A percentile compares a stretch with the other conserved stretches of the same genome.
Conservation (phyloP, 2,113 vertebrate species). For the Phrynosoma blainvillii region DNA sequence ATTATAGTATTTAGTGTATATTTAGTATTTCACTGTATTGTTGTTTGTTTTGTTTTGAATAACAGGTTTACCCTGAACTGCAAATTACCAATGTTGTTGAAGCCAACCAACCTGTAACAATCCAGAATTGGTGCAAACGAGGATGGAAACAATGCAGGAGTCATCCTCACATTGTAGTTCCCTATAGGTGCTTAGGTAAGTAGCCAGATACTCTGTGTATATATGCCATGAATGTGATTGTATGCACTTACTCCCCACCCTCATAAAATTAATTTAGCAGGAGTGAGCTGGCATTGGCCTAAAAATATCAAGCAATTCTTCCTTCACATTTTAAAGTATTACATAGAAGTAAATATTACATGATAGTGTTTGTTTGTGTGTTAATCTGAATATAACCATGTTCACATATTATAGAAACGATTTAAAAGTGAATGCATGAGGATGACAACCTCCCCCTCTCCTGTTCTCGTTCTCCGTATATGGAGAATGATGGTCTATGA, state of each 20-base stretch:
- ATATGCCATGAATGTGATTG: not conserved
- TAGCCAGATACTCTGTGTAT: not conserved
- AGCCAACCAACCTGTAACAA: conserved; percentile 96
- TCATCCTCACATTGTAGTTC: conserved; percentile 93
- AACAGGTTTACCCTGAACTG: conserved; percentile 93
- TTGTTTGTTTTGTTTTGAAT: conserved; percentile 27
- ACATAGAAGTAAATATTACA: not conserved
- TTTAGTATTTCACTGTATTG: conserved; percentile 30
- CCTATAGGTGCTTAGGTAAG: conserved; percentile 96
- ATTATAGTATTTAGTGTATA: not conserved
- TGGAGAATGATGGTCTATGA: too few species aligned
- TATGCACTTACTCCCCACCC: not conserved
- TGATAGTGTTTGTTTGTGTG: not conserved
- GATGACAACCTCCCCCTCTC: too few species aligned
- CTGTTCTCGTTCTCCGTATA: too few species aligned
- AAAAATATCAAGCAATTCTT: not conserved
- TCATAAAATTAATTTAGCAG: not conserved
- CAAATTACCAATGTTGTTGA: conserved; percentile 99
- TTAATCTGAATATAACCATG: not conserved
- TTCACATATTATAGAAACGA: too few species aligned
- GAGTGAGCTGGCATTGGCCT: not conserved
- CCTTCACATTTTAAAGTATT: not conserved
- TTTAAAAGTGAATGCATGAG: too few species aligned
- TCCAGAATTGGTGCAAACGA: conserved; percentile 98
- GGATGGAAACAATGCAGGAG: conserved; percentile 92